A percentile compares a stretch with the other conserved stretches of the same genome.
phyloP scores from a whole-genome alignment of 2,888 invertebrate genomes.

The Lymantria monacha region DNA sequence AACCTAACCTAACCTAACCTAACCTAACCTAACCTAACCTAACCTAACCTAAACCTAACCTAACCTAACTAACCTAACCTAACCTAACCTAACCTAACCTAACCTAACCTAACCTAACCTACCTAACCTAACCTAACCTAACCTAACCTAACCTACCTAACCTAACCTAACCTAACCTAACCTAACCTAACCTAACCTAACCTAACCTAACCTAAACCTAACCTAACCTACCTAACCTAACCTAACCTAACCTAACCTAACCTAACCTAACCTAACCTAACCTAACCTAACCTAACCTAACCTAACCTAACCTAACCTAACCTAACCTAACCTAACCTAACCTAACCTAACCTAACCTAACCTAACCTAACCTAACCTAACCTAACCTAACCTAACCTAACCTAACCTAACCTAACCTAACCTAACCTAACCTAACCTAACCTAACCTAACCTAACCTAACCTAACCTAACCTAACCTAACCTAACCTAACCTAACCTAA shows the following conservation, averaged over 20 bases:
- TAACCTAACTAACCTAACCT: conserved; percentile 21
- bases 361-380: conserved; percentile 10
- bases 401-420: conserved; percentile 6
- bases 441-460: conserved; percentile 12
- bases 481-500: conserved; percentile 18
- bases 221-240: conserved; percentile 16
- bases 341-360: conserved; percentile 10
- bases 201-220: conserved; percentile 24
- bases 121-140: conserved; percentile 20
- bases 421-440: conserved; percentile 13
- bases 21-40: conserved; percentile 21
- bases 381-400: conserved; percentile 1
- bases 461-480: conserved; percentile 11
- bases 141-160: conserved; percentile 18
- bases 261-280: conserved; percentile 13
- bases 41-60: conserved; percentile 22
- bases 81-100: conserved; percentile 17
- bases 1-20: conserved; percentile 10
- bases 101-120: conserved; percentile 19
- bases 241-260: conserved; percentile 9
- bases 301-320: conserved; percentile 12
- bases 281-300: conserved; percentile 7
- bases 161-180: conserved; percentile 15
- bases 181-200: conserved; percentile 2
- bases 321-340: conserved; percentile 5